Conservation (phyloP, 2,797 vertebrate genomes). For the Pristis pectinata region DNA sequence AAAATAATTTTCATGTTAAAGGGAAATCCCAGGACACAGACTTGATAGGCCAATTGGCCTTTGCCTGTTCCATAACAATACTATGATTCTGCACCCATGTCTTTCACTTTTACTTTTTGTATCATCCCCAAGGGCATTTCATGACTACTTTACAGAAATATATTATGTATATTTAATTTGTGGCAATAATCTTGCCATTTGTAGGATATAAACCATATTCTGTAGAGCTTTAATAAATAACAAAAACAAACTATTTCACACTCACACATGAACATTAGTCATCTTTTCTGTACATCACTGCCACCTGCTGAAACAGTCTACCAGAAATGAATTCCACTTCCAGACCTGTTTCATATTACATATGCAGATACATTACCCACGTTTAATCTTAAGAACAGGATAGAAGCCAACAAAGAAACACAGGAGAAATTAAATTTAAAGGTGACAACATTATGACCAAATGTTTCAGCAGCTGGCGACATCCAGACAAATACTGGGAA, state of each 20-base stretch:
- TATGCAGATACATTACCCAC: not conserved
- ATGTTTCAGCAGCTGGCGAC: not conserved
- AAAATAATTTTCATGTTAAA: no score
- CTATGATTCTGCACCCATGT: not conserved
- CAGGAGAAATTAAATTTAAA: not conserved
- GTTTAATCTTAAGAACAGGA: not conserved
- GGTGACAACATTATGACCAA: not conserved
- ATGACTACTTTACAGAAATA: not conserved
- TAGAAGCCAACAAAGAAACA: not conserved
- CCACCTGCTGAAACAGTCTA: conserved; percentile 1
- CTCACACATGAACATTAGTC: not conserved
- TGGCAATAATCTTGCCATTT: not conserved
- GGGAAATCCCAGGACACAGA: no score
- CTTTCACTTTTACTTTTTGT: not conserved
- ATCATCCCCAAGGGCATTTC: not conserved
- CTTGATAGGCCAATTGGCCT: no score
- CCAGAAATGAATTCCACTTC: not conserved
- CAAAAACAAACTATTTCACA: not conserved
- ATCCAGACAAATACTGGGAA: not conserved
- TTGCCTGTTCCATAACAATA: no score
- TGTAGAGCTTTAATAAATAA: not conserved
- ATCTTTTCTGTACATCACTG: not conserved
- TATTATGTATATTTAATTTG: not conserved
- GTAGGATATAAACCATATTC: not conserved
- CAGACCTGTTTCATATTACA: not conserved